phyloP scores from a whole-genome alignment of 1,140 invertebrate species.

The Conus ventricosus region DNA sequence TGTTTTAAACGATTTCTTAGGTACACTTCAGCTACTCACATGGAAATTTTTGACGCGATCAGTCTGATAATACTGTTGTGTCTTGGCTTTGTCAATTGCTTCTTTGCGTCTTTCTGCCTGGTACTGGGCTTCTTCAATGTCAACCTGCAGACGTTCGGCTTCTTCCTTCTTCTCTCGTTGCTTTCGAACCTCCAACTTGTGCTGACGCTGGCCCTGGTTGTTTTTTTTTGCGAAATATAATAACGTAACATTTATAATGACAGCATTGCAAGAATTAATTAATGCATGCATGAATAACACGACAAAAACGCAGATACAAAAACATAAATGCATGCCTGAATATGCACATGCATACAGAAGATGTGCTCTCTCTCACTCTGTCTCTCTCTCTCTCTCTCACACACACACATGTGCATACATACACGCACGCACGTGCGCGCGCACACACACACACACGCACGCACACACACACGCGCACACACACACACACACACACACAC shows the following conservation, averaged over 20 bases:
- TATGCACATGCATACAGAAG: background rate
- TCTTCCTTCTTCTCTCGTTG: slow-evolving; percentile 72
- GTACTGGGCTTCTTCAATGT: slow-evolving; percentile 73
- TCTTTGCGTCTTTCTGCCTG: slow-evolving; percentile 72
- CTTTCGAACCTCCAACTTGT: slow-evolving; percentile 71
- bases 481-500: background rate
- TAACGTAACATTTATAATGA: background rate
- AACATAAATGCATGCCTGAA: background rate
- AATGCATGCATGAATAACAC: background rate
- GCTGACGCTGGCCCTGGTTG: slow-evolving; percentile 71
- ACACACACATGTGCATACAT: no score
- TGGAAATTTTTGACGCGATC: slow-evolving; percentile 75
- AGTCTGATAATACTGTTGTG: slow-evolving; percentile 75
- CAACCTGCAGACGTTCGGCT: slow-evolving; percentile 67
- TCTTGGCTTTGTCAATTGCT: slow-evolving; percentile 75
- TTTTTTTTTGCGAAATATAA: no score
- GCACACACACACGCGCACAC: no score
- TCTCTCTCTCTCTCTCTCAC: no score
- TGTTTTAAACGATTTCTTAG: no score
- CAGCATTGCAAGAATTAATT: background rate
- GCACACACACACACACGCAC: no score
- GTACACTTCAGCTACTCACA: slow-evolving; percentile 61
- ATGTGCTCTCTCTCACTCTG: no score
- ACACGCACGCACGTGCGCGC: no score
- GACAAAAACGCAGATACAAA: background rate